Base-by-base conservation (phyloP, 2,113 vertebrate species). In the Pteronura brasiliensis region DNA sequence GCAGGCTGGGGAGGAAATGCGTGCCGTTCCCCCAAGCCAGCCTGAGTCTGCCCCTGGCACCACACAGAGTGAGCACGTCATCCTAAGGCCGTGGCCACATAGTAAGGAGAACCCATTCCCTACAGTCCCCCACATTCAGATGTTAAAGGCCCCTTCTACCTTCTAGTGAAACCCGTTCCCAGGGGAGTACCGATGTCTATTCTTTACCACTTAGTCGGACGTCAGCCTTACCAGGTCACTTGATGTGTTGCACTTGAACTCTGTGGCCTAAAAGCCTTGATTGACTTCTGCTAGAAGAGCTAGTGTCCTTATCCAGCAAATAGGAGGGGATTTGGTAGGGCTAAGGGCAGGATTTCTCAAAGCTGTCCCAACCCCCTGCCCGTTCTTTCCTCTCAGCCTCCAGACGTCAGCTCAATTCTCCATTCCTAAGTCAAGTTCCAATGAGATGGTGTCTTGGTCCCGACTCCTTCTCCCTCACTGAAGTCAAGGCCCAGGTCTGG, bases 281-380 rank as follows among this genome's bases (percentile, higher is more conserved):
- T 90, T 95, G 85, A 84, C 14, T 72, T 91, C 74, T 63, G 52
- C 47, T 84, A 25, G 31, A 86, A 74, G 47, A 88, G 63, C 21
- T 72, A 47, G 18, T 82, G 36, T 81, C 67, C 34, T 76, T 72
- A 52, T 57, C 52, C 61, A 85, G 18, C 39, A 27, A 82, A 18
- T n/a, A 42, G 59, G 42, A 95, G n/a, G 87, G 34, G 31, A 88
- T 83, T 79, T 72, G 47, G 13, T 42, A 93, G 49, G 8, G 15
- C 52, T 84, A 92, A 8, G 14, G 18, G 7, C 11, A 44, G 25
- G 8, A n/a, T 95, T 93, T 14, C 77, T 85, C 74, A 71, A 79
- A 82, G 81, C 10, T 86, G 39, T 9, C 15, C 11, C 9, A 17
- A 15, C 25, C 42, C 27, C 6, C 44, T 85, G 10, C 34, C 9